Evolutionary conservation across 2,797 vertebrate genomes (phyloP).

Genomic region (Emydoidea blandingii): DNA sequence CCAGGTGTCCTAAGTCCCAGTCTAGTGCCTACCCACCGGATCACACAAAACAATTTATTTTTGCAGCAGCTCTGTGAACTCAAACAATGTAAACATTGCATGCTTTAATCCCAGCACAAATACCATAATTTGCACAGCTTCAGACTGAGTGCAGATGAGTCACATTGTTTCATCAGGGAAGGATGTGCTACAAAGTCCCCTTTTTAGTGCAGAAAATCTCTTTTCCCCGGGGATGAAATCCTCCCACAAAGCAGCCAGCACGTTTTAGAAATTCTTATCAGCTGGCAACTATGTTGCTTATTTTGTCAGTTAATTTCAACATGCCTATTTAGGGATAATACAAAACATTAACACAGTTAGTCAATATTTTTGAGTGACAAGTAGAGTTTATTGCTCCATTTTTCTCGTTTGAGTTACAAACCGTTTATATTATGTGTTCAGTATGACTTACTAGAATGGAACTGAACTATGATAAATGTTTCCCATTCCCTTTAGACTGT

Average conservation of each 20-base stretch:
- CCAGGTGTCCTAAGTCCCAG: constrained; percentile 9
- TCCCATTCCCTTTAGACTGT: constrained; percentile 23
- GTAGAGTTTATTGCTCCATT: constrained; percentile 52
- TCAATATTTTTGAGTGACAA: constrained; percentile 68
- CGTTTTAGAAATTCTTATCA: constrained; percentile 46
- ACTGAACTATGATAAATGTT: constrained; percentile 9
- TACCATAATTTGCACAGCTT: constrained; percentile 62
- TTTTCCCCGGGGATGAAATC: constrained; percentile 58
- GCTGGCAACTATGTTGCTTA: constrained; percentile 55
- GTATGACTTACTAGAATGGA: constrained; percentile 33
- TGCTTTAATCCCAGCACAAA: constrained; percentile 62
- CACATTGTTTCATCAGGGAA: constrained; percentile 68
- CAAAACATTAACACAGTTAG: constrained; percentile 42
- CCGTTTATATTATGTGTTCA: constrained; percentile 12
- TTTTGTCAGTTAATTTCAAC: constrained; percentile 72
- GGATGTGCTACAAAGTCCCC: constrained; percentile 62
- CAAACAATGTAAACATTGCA: constrained; percentile 63
- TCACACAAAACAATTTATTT: constrained; percentile 63
- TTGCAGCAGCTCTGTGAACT: constrained; percentile 59
- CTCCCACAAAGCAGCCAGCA: constrained; percentile 60
- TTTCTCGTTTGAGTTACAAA: constrained; percentile 58
- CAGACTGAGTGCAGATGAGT: constrained; percentile 75
- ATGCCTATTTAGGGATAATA: constrained; percentile 63
- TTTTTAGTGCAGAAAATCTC: constrained; percentile 63
- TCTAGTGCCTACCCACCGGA: background rate